phyloP scores from a whole-genome alignment of 2,113 vertebrate genomes.

The Ophthalmolycus amberensis region DNA sequence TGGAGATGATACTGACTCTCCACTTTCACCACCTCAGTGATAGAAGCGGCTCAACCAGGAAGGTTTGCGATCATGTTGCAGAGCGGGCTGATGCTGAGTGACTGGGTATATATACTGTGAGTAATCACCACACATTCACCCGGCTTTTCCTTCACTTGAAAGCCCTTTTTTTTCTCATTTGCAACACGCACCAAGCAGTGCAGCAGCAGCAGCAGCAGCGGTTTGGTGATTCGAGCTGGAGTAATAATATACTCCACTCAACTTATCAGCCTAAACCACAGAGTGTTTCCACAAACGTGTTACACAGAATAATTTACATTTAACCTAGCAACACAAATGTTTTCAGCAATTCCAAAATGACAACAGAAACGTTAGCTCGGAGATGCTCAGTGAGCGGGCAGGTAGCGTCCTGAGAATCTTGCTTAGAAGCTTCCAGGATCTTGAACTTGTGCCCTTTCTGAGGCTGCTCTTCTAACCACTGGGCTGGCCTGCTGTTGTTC shows the following conservation, averaged over 20 bases:
- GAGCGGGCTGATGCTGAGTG: constrained; percentile 25
- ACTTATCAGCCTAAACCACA: constrained; percentile 24
- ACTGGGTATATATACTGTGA: constrained; percentile 2
- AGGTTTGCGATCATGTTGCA: constrained; percentile 25
- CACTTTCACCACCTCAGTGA: background rate
- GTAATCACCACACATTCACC: constrained; percentile 29
- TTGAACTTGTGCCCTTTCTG: constrained; percentile 44
- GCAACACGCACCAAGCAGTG: background rate
- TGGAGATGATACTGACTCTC: constrained; percentile 10
- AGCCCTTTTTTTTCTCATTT: constrained; percentile 4
- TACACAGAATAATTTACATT: background rate
- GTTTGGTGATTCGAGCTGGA: constrained; percentile 18
- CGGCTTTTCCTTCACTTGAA: background rate
- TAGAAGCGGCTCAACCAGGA: background rate
- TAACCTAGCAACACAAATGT: background rate
- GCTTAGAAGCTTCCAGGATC: background rate
- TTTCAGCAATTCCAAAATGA: background rate
- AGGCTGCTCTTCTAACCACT: constrained; percentile 10
- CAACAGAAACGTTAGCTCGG: background rate
- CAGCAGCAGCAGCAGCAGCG: background rate
- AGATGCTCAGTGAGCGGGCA: background rate
- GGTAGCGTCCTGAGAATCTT: background rate
- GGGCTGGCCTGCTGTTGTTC: constrained; percentile 17
- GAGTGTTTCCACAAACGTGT: background rate
- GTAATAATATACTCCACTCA: background rate